Evolutionary conservation across 35 echinoderm and acorn worm species (phyloP).

Genomic region (Holothuria glaberrima): DNA sequence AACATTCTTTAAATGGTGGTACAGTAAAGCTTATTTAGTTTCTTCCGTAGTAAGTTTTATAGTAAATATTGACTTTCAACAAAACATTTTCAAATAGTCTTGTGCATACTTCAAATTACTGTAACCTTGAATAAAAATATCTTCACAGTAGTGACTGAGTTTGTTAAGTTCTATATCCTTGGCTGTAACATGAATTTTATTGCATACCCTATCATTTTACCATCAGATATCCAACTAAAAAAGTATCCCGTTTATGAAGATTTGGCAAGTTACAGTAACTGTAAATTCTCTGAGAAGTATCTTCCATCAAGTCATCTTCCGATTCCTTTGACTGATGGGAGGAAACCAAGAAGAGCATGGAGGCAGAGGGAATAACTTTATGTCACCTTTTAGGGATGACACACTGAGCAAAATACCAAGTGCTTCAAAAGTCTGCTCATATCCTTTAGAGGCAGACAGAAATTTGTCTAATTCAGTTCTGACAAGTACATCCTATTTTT

Average conservation of each 20-base stretch:
- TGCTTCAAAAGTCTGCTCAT: conserved; percentile 12
- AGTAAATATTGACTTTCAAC: neutral
- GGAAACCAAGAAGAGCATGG: conserved; percentile 32
- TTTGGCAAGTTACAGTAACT: neutral
- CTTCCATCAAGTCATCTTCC: no score
- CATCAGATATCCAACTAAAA: no score
- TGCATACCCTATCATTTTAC: no score
- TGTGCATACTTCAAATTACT: no score
- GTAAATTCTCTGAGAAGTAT: no score
- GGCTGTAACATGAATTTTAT: neutral
- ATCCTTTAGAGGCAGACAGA: neutral
- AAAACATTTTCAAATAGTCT: neutral
- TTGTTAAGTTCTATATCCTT: no score
- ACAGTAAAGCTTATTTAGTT: no score
- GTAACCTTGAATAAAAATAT: no score
- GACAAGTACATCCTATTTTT: conserved; percentile 21
- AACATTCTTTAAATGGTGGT: no score
- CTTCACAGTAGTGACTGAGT: no score
- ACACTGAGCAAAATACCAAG: neutral
- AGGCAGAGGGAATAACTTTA: neutral
- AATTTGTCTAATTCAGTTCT: neutral
- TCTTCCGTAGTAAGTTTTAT: neutral
- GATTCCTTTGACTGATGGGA: neutral
- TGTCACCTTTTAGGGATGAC: neutral
- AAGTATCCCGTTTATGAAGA: no score